Evolutionary conservation across 2,888 invertebrate genomes (phyloP).

Genomic region (Strigamia maritima): DNA sequence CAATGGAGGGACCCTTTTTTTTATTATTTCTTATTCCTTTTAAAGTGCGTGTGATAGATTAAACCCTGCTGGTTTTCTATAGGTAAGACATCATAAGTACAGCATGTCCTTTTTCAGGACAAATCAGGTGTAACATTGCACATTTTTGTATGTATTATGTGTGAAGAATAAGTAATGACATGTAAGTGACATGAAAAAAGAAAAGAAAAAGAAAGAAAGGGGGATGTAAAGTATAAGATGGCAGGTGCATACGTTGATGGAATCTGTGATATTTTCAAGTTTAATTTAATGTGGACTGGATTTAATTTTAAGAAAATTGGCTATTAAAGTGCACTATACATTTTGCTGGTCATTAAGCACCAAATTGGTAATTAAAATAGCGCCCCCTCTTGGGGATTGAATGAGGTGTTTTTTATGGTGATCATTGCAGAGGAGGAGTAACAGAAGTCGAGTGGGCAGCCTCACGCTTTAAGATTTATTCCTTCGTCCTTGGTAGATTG

Average conservation of each 20-base stretch:
- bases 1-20: background rate
- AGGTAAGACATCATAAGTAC: constrained; percentile 4
- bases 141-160: background rate
- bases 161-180: background rate
- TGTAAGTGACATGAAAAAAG: background rate
- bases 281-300: background rate
- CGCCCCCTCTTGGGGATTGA: background rate
- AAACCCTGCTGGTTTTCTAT: constrained; percentile 6
- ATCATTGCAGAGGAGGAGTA: constrained; percentile 8
- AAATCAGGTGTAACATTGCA: constrained; percentile 2
- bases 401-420: constrained; percentile 7
- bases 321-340: background rate
- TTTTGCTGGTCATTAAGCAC: background rate
- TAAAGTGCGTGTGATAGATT: constrained; percentile 5
- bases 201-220: background rate
- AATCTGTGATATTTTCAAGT: background rate
- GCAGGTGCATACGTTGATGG: background rate
- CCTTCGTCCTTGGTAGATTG: constrained; percentile 13
- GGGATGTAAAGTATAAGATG: background rate
- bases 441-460: constrained; percentile 23
- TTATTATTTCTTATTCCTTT: background rate
- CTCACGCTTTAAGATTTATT: background rate
- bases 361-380: background rate
- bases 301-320: constrained; percentile 22
- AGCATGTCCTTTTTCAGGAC: background rate